Evolutionary conservation across 2,888 invertebrate genomes (phyloP).

Genomic region (Epiblema foenella): DNA sequence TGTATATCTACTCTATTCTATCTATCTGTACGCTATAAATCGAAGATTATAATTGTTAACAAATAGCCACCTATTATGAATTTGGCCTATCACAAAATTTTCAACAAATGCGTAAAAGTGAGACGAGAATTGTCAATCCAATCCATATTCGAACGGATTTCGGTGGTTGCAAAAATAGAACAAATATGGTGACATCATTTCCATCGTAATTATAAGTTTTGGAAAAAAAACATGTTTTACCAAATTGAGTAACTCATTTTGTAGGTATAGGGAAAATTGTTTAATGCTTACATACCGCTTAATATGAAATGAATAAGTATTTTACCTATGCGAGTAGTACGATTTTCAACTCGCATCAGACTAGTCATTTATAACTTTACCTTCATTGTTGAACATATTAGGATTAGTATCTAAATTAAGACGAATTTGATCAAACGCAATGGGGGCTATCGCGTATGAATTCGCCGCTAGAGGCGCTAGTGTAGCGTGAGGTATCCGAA

Average conservation of each 20-base stretch:
- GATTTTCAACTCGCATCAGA: conserved; percentile 27
- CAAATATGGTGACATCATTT: background rate
- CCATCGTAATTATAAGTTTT: background rate
- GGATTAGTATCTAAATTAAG: conserved; percentile 31
- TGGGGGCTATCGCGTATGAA: too few species aligned
- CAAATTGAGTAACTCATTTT: background rate
- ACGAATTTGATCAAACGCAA: conserved; percentile 14
- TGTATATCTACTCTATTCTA: background rate
- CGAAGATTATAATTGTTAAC: background rate
- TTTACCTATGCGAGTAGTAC: conserved; percentile 5
- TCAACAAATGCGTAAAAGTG: too few species aligned
- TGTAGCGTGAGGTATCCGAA: too few species aligned
- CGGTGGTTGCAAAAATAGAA: background rate
- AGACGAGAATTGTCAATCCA: background rate
- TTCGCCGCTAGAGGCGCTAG: too few species aligned
- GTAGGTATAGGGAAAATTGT: background rate
- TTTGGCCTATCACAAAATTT: background rate
- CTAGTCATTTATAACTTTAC: conserved; percentile 39
- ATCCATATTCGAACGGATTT: background rate
- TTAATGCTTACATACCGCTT: background rate
- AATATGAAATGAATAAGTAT: too few species aligned
- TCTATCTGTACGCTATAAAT: background rate
- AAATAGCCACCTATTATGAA: background rate
- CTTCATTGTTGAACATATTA: conserved; percentile 13
- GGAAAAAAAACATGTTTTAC: background rate